A percentile compares a stretch with the other conserved stretches of the same genome.
Conservation (phyloP, 2,888 invertebrate species). For the Drosophila hawaiiensis region DNA sequence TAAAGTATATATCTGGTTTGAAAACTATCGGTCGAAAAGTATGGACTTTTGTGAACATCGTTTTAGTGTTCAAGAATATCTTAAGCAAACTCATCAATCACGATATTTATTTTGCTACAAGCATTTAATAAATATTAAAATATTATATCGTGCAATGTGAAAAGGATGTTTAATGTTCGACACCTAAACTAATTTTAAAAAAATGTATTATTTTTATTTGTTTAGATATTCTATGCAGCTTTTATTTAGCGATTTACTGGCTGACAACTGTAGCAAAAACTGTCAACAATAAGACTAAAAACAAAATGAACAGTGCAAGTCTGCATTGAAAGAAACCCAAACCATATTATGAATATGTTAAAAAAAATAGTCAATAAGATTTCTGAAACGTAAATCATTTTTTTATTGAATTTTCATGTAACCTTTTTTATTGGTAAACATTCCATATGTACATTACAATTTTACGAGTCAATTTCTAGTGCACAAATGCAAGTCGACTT, state of each 20-base stretch:
- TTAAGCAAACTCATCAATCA: background rate
- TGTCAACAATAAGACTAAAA: constrained; percentile 23
- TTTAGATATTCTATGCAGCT: constrained; percentile 66
- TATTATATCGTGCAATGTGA: background rate
- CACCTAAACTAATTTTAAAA: background rate
- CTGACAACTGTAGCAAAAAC: constrained; percentile 68
- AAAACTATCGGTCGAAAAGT: background rate
- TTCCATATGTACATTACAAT: constrained; percentile 34
- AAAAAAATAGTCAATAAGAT: constrained; percentile 14
- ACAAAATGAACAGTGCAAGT: constrained; percentile 24
- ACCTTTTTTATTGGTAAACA: constrained; percentile 76
- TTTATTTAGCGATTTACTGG: constrained; percentile 66
- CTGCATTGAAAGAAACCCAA: constrained; percentile 49
- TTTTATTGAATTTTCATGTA: constrained; percentile 79
- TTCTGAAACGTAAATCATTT: constrained; percentile 73
- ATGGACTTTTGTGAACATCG: background rate
- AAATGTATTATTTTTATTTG: constrained; percentile 31
- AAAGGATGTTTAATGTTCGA: background rate
- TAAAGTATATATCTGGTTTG: background rate
- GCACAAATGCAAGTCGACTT: background rate
- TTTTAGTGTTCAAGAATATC: background rate
- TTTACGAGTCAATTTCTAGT: constrained; percentile 5
- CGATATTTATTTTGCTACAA: background rate
- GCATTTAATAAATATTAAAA: background rate
- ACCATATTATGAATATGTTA: constrained; percentile 32